Evolutionary conservation across 2,888 invertebrate genomes (phyloP).

Genomic region (Sminthurinus aureus): DNA sequence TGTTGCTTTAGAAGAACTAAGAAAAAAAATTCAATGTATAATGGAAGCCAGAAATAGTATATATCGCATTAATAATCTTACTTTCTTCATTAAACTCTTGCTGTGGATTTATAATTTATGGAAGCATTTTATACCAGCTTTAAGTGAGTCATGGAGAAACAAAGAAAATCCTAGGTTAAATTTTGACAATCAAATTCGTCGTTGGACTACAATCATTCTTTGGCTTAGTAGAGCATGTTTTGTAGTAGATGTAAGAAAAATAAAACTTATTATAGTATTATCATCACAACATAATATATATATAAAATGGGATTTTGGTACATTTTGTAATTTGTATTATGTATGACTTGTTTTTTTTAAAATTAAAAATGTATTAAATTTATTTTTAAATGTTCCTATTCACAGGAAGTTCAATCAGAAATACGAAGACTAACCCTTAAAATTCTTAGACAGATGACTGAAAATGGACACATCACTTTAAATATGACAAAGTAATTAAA

Average conservation of each 20-base stretch:
- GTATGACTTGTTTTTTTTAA: neutral
- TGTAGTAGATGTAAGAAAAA: constrained; percentile 21
- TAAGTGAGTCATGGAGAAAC: constrained; percentile 1
- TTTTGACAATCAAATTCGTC: constrained; percentile 11
- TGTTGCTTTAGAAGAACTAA: constrained; percentile 16
- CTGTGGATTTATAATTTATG: constrained; percentile 27
- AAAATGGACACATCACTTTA: neutral
- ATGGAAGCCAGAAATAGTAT: constrained; percentile 17
- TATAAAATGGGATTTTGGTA: neutral
- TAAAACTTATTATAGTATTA: neutral
- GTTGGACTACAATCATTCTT: constrained; percentile 29
- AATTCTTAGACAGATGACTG: neutral
- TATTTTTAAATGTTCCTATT: neutral
- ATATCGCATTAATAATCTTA: constrained; percentile 22
- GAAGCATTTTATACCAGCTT: constrained; percentile 16
- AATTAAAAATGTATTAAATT: neutral
- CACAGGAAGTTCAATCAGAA: neutral
- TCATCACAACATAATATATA: neutral
- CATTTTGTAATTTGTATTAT: neutral
- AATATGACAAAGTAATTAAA: neutral
- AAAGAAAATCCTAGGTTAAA: neutral
- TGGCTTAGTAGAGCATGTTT: constrained; percentile 30
- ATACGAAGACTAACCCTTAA: neutral
- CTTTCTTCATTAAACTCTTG: constrained; percentile 19
- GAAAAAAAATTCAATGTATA: neutral